Base-by-base conservation (phyloP, 35 echinoderm and acorn worm genomes). In the Holothuria glaberrima region DNA sequence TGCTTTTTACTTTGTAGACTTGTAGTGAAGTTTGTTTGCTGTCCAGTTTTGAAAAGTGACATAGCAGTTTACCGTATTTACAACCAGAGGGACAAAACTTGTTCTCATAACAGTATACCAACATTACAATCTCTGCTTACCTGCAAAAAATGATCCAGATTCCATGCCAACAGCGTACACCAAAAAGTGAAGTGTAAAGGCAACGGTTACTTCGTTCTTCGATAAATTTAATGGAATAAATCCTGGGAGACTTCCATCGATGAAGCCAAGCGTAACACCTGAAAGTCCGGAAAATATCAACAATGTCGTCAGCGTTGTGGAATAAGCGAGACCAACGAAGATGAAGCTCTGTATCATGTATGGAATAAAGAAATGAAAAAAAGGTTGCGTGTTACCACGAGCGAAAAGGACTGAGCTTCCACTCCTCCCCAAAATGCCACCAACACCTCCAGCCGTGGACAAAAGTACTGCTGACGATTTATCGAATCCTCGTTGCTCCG, bases 201-300 rank as follows among this genome's bases (percentile, higher is more conserved):
- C 64, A 20, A 68, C 19, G 64, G n/a, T 4, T 1, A 68, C 22
- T 68, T 68, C 64, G 0, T 68, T 26, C 1, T 68, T 20, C 19
- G 64, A 68, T 68, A 68, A 68, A 68, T 68, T 68, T 68, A 68
- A 68, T 68, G 64, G 64, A 68, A 68, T 68, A 19, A 68, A 68
- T 19, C 64, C 64, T 68, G 64, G 64, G 0, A 68, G 19, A 26
- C 10, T 20, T 14, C 64, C 64, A 19, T 68, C 64, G 64, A 68
- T 12, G 22, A 68, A 68, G 5, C 64, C 64, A 14, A 68, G 64
- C 0, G 64, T 68, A 68, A 20, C 9, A 14, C 64, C 64, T 68
- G 64, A 68, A 20, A 68, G 9, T 26, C 64, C 64, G 64, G 64
- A 68, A 68, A 68, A 68, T 68, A 20, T 68, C 22, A 68, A 20